These are phyloP conservation scores for Rhadinocentrus ornatus DNA, from an alignment of 2,797 vertebrate genomes.

Conservation along the genomic window DNA sequence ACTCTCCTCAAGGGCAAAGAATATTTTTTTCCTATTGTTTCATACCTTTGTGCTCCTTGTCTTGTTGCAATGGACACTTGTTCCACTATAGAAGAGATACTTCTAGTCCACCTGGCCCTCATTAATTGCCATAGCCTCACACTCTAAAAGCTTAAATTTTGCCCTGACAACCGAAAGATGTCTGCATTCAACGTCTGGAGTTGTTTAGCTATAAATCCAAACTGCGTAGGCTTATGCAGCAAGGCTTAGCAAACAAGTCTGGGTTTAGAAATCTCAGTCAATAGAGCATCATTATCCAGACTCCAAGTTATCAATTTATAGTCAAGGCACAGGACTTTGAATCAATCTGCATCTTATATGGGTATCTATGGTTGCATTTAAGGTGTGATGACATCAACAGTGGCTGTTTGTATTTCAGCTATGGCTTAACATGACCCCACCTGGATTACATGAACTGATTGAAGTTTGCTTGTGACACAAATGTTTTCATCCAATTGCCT, in stretches of 20 bases:
- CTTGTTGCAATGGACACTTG: slow-evolving; percentile 34
- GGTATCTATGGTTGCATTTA: no score
- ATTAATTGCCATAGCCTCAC: slow-evolving; percentile 26
- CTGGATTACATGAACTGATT: neutral
- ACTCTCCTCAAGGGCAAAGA: slow-evolving; percentile 61
- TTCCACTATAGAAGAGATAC: slow-evolving; percentile 28
- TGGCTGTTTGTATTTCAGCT: no score
- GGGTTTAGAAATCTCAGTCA: neutral
- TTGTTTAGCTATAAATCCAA: neutral
- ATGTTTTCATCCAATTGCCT: neutral
- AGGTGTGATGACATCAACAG: no score
- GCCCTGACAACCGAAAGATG: slow-evolving; percentile 3
- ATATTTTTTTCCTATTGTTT: slow-evolving; percentile 63
- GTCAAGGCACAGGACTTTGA: neutral
- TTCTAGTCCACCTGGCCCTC: slow-evolving; percentile 24
- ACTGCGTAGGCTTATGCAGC: neutral
- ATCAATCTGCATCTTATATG: no score
- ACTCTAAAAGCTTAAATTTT: neutral
- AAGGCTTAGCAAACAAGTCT: neutral
- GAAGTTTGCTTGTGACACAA: neutral
- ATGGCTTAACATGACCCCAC: neutral
- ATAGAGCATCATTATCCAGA: neutral
- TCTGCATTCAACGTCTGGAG: neutral
- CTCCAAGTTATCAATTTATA: neutral
- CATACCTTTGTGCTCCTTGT: slow-evolving; percentile 26